phyloP scores from a whole-genome alignment of 2,888 invertebrate genomes.

The Onchidella celtica region DNA sequence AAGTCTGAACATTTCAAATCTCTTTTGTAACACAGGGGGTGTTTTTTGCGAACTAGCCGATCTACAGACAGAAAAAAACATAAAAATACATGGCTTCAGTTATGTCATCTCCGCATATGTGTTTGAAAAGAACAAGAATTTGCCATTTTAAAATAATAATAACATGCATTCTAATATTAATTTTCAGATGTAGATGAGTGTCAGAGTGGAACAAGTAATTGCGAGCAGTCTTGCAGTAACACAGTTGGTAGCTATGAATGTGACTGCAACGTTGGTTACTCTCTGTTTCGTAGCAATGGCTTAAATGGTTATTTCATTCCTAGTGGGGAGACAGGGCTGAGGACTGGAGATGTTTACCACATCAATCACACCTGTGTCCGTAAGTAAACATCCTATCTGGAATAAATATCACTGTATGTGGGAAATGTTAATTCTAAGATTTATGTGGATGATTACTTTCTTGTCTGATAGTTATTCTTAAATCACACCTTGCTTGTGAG shows the following conservation, averaged over 20 bases:
- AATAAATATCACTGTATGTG: not conserved
- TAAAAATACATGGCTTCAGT: too few species aligned
- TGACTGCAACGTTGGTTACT: conserved; percentile 92
- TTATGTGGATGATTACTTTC: too few species aligned
- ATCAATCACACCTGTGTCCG: conserved; percentile 96
- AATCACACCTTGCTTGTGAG: too few species aligned
- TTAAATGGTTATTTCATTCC: conserved; percentile 93
- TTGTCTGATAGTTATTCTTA: too few species aligned
- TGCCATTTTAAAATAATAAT: too few species aligned
- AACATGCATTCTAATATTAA: too few species aligned
- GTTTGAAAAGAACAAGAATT: too few species aligned
- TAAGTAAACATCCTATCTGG: conserved; percentile 60
- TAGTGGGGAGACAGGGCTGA: conserved; percentile 90
- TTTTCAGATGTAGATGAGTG: conserved; percentile 63
- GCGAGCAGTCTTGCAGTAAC: conserved; percentile 54
- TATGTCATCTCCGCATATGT: too few species aligned
- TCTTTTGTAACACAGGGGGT: too few species aligned
- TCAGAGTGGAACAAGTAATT: conserved; percentile 43
- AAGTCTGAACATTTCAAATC: too few species aligned
- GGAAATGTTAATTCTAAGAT: not conserved
- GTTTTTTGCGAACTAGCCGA: too few species aligned
- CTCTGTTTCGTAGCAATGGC: conserved; percentile 91
- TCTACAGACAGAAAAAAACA: too few species aligned
- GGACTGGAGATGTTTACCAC: conserved; percentile 93
- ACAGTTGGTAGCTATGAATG: conserved; percentile 82